Evolutionary conservation across 2,797 vertebrate species (phyloP), one percentile per base, ranked within the genome.

Genomic region (Centroberyx gerrardi): DNA sequence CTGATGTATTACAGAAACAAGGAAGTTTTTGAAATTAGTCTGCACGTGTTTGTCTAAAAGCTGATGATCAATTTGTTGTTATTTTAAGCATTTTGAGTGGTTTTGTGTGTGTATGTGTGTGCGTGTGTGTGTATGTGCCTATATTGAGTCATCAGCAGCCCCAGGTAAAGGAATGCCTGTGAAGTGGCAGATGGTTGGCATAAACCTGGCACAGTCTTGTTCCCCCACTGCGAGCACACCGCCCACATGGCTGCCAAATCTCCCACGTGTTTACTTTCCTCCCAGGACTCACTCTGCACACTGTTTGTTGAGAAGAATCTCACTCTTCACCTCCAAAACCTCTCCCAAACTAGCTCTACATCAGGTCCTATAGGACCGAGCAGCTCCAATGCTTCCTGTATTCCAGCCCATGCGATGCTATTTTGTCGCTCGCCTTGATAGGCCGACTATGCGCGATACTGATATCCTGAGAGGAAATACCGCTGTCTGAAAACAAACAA

Each of bases 181-280:
- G 28, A 87, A 80, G 86, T 89, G 90, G 89, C 92, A 94, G 92
- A 94, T 93, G 92, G 90, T 86, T 86, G 83, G 86, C 79, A 87
- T 73, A 81, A 90, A 86, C 63, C 74, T 85, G 84, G 83, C 89
- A 86, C 64, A 29, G 54, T 82, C 80, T 60, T 44, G 48, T 68
- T 74, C 73, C 72, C 78, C 62, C 81, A 80, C 62, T 65, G 72
- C 58, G 80, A 81, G 73, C 82, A 69, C 81, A 74, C 79, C 83
- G 40, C 91, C 88, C 87, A 90, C 88, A 80, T 42, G 81, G 84
- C 90, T 88, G 89, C 90, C 88, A 88, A 70, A 84, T 84, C 83
- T 87, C 89, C 86, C 86, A 82, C 80, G 66, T 90, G 86, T 87
- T 92, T 87, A 70, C 78, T 86, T 85, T 85, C 68, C 85, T 85